Evolutionary conservation across 2,113 vertebrate genomes (phyloP), one percentile per base, ranked within the genome.

Genomic region (Labeo catla): DNA sequence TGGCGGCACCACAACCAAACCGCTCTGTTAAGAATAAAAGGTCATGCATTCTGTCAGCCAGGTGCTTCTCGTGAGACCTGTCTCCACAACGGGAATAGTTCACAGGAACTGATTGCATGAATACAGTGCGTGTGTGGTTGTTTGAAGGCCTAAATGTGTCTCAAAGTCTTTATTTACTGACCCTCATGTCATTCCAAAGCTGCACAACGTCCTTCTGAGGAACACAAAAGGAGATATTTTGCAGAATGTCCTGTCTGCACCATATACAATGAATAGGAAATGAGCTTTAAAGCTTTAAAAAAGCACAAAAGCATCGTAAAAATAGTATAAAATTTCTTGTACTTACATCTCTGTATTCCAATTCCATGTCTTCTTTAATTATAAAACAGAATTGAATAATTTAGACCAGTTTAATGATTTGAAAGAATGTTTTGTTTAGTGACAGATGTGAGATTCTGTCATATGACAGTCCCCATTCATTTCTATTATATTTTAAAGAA

Each of bases 1-100:
- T 57, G 1, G 47, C 70, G 47, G 59, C 70, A 47, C 21, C 63
- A 39, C 19, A 54, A 50, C 34, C 47, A 50, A 81, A 45, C 19
- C 11, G 43, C 57, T 82, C 57, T 36, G 3, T 83, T 43, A 39
- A 59, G 50, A 70, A 54, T 52, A 59, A 80, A 68, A 54, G 50
- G 65, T 80, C 63, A 63, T 6, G 61, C 19, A 52, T 61, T 54
- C 21, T 79, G 61, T 28, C 28, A 45, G 47, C 63, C 63, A 52
- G 47, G 39, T 83, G 81, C 81, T 83, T 83, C 34, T 83, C 63
- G 39, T 39, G 65, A 54, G 65, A 83, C 63, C 15, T 36, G 13
- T 21, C 16, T 70, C 81, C 49, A 36, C 57, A 12, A 13, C 52
- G 47, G 6, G 28, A 49, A 70, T n/a, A 81, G 63, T 54, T 70